Evolutionary conservation across 1,140 invertebrate species (phyloP).

Genomic region (Tetragonula clypearis): DNA sequence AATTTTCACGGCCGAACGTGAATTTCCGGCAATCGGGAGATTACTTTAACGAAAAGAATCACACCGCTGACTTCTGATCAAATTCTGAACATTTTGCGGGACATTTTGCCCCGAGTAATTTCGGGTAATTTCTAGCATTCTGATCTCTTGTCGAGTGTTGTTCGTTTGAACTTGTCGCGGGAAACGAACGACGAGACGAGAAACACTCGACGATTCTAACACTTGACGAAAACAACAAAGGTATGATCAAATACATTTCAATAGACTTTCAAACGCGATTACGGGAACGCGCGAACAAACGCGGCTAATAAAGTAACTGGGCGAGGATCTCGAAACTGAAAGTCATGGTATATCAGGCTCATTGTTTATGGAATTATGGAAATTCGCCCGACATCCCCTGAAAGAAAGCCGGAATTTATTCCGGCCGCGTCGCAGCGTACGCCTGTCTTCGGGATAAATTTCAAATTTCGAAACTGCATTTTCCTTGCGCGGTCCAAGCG

Average conservation of each 20-base stretch:
- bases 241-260: neutral
- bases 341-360: neutral
- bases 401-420: conserved; percentile 19
- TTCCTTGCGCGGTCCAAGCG: neutral
- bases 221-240: neutral
- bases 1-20: too few species aligned
- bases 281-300: neutral
- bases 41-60: neutral
- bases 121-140: too few species aligned
- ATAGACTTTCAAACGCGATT: neutral
- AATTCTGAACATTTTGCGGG: too few species aligned
- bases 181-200: too few species aligned
- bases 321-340: neutral
- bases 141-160: too few species aligned
- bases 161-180: too few species aligned
- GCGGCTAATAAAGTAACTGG: neutral
- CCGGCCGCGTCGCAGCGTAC: neutral
- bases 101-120: too few species aligned
- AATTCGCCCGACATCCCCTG: conserved; percentile 22
- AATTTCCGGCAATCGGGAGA: neutral
- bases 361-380: conserved; percentile 46
- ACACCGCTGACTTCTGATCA: too few species aligned
- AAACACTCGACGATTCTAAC: neutral
- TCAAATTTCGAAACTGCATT: conserved; percentile 3
- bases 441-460: conserved; percentile 4